Evolutionary conservation across 1,140 invertebrate species (phyloP), one percentile per base, ranked within the genome.

Genomic region (Argopecten irradians): DNA sequence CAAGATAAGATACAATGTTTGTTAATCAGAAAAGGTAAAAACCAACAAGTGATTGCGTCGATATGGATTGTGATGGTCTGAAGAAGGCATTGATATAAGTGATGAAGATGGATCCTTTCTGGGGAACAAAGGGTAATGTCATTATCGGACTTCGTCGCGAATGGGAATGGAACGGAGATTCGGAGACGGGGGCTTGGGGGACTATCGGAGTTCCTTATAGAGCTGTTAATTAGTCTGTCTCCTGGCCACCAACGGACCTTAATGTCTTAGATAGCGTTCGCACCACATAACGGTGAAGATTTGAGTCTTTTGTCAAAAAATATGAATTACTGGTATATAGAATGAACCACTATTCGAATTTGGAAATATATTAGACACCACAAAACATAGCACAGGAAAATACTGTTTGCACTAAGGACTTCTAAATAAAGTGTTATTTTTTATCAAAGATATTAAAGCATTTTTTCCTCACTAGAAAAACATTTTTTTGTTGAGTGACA

Each of bases 181-280:
- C 71, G 9, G 13, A 90, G 22, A 86, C 90, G 55, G 95, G 95
- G 13, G n/a, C n/a, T 55, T 95, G 28, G 95, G 95, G 14, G 94
- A 95, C 87, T 95, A 93, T 91, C 87, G 94, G 82, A 93, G 95
- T n/a, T n/a, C 46, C 95, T 94, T 0, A 93, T 93, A 86, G 90
- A 88, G 13, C 90, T 93, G 86, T 84, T 93, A 32, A 92, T 93
- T 16, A 39, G 71, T 8, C 19, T 85, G 9, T 87, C 93, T n/a
- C n/a, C n/a, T n/a, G n/a, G n/a, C 87, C 93, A 93, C 0, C 87
- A 85, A 9, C 92, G 90, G 84, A n/a, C n/a, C 88, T 94, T n/a
- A 83, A 88, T 3, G 87, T 92, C 0, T n/a, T n/a, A n/a, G 87
- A 87, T 43, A 87, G 86, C 35, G 22, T n/a, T 92, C 9, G 92